phyloP scores from a whole-genome alignment of 2,797 vertebrate species.

The Siniperca undulata region DNA sequence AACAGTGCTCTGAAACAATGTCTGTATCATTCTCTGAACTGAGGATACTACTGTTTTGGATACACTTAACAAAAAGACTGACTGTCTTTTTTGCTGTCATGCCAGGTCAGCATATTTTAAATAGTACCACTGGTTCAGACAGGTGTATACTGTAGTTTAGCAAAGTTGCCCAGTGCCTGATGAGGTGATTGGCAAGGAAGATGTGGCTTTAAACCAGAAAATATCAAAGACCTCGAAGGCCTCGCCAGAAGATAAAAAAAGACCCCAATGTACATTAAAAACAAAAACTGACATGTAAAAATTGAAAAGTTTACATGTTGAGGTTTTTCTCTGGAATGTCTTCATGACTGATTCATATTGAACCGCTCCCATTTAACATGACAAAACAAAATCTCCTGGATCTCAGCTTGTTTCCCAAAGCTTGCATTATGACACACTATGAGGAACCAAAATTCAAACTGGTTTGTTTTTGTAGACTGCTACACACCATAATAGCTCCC shows the following conservation, averaged over 20 bases:
- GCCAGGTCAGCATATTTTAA: slow-evolving; percentile 16
- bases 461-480: slow-evolving; percentile 33
- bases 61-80: not conserved
- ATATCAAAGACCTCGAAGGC: not conserved
- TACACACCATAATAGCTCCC: slow-evolving; percentile 15
- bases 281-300: not conserved
- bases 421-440: slow-evolving; percentile 31
- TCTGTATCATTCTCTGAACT: slow-evolving; percentile 6
- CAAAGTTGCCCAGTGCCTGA: not conserved
- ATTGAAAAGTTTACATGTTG: not conserved
- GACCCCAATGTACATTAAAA: not conserved
- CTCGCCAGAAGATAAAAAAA: not conserved
- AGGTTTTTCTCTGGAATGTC: slow-evolving; percentile 22
- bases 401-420: slow-evolving; percentile 32
- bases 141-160: not conserved
- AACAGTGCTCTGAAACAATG: not conserved
- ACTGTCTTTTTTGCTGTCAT: slow-evolving; percentile 20
- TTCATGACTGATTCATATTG: slow-evolving; percentile 37
- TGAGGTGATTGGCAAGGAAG: not conserved
- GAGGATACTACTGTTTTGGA: slow-evolving; percentile 9
- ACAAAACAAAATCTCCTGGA: slow-evolving; percentile 56
- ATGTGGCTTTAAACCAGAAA: not conserved
- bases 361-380: slow-evolving; percentile 53
- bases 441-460: slow-evolving; percentile 21
- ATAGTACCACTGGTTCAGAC: slow-evolving; percentile 24